A percentile compares a stretch with the other conserved stretches of the same genome.
phyloP scores from a whole-genome alignment of 2,888 invertebrate species.

The Hyposoter didymator region DNA sequence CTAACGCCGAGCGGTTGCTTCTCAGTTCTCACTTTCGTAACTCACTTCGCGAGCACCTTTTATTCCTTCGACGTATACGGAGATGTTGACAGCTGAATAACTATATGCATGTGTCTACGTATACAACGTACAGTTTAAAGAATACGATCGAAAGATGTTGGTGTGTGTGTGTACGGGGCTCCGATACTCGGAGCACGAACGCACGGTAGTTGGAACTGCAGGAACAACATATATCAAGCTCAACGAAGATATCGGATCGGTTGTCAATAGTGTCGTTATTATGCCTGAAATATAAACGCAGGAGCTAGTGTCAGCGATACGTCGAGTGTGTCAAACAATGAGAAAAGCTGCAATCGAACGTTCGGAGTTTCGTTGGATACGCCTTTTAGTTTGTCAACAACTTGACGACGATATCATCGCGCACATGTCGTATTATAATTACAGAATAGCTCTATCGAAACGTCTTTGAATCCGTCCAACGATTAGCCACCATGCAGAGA shows the following conservation, averaged over 20 bases:
- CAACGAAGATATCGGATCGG: conserved; percentile 59
- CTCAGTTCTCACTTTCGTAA: conserved; percentile 62
- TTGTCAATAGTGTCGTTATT: conserved; percentile 64
- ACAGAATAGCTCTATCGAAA: conserved; percentile 28
- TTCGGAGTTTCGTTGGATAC: background rate
- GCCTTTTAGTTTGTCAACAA: conserved; percentile 1
- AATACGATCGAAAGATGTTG: conserved; percentile 34
- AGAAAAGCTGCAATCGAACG: conserved; percentile 3
- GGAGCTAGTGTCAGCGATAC: conserved; percentile 51
- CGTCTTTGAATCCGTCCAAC: conserved; percentile 1
- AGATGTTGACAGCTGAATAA: conserved; percentile 54
- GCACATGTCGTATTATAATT: conserved; percentile 11
- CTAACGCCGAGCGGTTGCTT: conserved; percentile 32
- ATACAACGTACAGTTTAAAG: conserved; percentile 6
- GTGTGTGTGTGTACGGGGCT: conserved; percentile 23
- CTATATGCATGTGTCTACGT: background rate
- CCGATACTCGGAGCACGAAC: background rate
- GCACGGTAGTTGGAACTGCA: conserved; percentile 48
- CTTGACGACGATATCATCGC: background rate
- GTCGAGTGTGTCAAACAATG: conserved; percentile 27
- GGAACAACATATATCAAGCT: conserved; percentile 26
- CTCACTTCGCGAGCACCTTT: conserved; percentile 54
- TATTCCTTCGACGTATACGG: conserved; percentile 50
- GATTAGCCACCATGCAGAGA: conserved; percentile 28
- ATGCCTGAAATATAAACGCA: conserved; percentile 54